phyloP scores from a whole-genome alignment of 2,888 invertebrate species.

The Cylloceria caligata region DNA sequence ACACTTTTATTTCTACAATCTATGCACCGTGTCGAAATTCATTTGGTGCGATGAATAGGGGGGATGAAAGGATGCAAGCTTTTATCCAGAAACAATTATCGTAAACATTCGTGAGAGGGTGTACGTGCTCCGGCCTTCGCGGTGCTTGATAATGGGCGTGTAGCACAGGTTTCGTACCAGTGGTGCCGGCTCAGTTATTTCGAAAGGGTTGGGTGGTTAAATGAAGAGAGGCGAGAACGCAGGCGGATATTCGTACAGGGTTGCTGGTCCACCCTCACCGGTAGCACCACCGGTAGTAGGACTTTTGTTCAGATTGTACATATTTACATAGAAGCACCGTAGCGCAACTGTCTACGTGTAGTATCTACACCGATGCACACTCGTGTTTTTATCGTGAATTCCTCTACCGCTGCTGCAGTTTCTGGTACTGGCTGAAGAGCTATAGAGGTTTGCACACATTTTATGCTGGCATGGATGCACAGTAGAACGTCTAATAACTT shows the following conservation, averaged over 20 bases:
- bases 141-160: conserved; percentile 51
- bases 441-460: conserved; percentile 60
- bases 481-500: conserved; percentile 23
- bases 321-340: conserved; percentile 59
- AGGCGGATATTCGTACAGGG: conserved; percentile 59
- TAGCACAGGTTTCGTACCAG: conserved; percentile 32
- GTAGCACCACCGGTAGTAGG: conserved; percentile 33
- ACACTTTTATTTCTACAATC: conserved; percentile 18
- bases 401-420: conserved; percentile 41
- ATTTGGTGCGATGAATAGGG: not conserved
- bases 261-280: conserved; percentile 9
- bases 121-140: conserved; percentile 27
- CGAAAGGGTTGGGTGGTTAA: conserved; percentile 63
- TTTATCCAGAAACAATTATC: conserved; percentile 57
- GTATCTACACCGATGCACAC: conserved; percentile 12
- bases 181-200: conserved; percentile 48
- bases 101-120: conserved; percentile 44
- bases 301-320: conserved; percentile 66
- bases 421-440: conserved; percentile 24
- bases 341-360: conserved; percentile 20
- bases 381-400: conserved; percentile 49
- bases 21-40: conserved; percentile 23
- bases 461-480: conserved; percentile 29
- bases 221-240: conserved; percentile 55
- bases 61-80: conserved; percentile 9